Conservation (phyloP, 2,113 vertebrate genomes). For the Brachypteracias leptosomus region DNA sequence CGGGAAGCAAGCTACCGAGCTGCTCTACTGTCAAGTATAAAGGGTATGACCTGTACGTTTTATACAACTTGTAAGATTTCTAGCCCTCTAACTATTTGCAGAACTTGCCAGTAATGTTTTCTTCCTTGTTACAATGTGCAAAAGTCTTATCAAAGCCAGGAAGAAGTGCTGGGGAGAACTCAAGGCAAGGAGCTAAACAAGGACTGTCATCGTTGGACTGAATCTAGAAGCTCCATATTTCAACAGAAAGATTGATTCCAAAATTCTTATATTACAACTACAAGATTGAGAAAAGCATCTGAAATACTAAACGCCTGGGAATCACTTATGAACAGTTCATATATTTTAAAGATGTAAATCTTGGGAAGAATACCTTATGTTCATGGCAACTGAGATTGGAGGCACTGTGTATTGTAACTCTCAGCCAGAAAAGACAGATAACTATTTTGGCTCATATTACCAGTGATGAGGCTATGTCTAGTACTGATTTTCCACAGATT, state of each 20-base stretch:
- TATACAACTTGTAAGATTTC: neutral
- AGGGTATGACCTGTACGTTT: neutral
- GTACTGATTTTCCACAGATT: constrained; percentile 82
- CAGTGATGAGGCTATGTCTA: constrained; percentile 83
- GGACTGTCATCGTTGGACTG: neutral
- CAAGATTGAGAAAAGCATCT: constrained; percentile 57
- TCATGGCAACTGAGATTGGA: constrained; percentile 65
- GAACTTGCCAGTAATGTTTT: neutral
- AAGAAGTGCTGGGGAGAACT: neutral
- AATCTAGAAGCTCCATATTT: constrained; percentile 26
- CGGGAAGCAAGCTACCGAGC: neutral
- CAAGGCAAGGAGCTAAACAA: constrained; percentile 11
- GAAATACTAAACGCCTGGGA: constrained; percentile 64
- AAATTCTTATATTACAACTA: constrained; percentile 50
- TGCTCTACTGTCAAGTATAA: neutral
- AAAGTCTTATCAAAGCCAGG: neutral
- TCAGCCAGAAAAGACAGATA: constrained; percentile 80
- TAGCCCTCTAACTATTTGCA: neutral
- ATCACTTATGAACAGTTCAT: constrained; percentile 76
- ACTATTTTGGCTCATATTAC: constrained; percentile 83
- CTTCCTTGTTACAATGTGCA: neutral
- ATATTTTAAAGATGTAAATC: constrained; percentile 79
- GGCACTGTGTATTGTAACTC: constrained; percentile 72
- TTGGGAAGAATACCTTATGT: constrained; percentile 74
- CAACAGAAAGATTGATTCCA: constrained; percentile 27